Percentiles rank a stretch among this genome's conserved stretches.
Evolutionary conservation across 1,140 invertebrate genomes (phyloP).

Genomic region (Drosophila rhopaloa): DNA sequence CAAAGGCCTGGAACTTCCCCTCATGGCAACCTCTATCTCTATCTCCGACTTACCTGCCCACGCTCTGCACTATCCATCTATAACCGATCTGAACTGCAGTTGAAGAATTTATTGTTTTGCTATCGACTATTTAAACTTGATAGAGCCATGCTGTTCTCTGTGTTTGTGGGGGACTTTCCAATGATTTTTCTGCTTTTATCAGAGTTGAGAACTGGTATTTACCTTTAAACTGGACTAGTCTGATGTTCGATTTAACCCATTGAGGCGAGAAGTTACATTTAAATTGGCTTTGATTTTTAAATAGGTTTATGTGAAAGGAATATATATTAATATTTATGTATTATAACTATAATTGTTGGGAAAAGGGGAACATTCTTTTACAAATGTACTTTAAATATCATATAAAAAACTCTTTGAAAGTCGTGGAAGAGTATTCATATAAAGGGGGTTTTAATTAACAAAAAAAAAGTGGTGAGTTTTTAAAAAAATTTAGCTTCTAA

Average conservation of each 20-base stretch:
- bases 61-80: slow-evolving; percentile 5
- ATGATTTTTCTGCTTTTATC: slow-evolving; percentile 39
- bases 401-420: no score
- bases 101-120: slow-evolving; percentile 71
- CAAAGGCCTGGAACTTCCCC: slow-evolving; percentile 47
- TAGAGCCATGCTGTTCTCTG: slow-evolving; percentile 15
- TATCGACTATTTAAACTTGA: slow-evolving; percentile 79
- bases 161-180: slow-evolving; percentile 11
- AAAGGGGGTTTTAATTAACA: no score
- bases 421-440: no score
- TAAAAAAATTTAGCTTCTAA: no score
- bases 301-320: no score
- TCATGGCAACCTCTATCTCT: slow-evolving; percentile 7
- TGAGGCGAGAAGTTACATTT: not conserved
- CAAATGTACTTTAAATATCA: no score
- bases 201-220: slow-evolving; percentile 38
- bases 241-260: slow-evolving; percentile 19
- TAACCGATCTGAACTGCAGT: slow-evolving; percentile 54
- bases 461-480: no score
- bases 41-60: slow-evolving; percentile 10
- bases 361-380: no score
- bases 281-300: no score
- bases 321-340: no score
- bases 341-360: no score
- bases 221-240: slow-evolving; percentile 61